Evolutionary conservation across 2,888 invertebrate genomes (phyloP).

Genomic region (Erynnis tages): DNA sequence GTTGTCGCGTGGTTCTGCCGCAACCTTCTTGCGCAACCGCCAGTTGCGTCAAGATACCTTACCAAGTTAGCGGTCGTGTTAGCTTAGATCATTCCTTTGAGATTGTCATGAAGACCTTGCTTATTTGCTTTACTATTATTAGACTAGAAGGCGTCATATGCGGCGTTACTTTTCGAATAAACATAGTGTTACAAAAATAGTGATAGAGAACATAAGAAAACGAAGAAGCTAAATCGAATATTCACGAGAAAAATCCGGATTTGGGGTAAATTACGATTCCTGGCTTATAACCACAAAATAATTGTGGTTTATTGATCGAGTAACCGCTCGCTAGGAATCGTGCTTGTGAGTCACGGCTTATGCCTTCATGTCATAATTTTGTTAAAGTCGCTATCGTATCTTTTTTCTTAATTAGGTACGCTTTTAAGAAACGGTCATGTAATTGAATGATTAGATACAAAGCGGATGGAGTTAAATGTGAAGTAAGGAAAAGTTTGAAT

Average conservation of each 20-base stretch:
- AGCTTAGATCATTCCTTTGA: neutral
- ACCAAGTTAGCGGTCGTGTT: constrained; percentile 15
- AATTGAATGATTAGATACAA: too few relatives aligned
- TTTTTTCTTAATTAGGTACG: too few relatives aligned
- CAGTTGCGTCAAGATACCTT: constrained; percentile 22
- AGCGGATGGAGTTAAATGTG: too few relatives aligned
- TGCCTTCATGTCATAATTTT: too few relatives aligned
- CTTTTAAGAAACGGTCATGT: too few relatives aligned
- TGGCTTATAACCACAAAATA: neutral
- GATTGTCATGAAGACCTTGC: neutral
- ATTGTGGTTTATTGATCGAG: neutral
- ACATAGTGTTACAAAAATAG: too few relatives aligned
- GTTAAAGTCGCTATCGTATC: too few relatives aligned
- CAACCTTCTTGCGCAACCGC: constrained; percentile 30
- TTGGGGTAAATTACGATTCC: neutral
- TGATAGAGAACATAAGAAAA: too few relatives aligned
- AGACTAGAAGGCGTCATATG: too few relatives aligned
- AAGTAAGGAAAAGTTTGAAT: too few relatives aligned
- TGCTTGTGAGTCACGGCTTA: neutral
- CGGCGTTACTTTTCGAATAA: too few relatives aligned
- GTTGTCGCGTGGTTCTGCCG: constrained; percentile 9
- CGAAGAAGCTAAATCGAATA: too few relatives aligned
- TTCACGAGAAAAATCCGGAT: neutral
- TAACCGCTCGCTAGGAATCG: neutral
- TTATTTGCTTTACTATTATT: neutral